A percentile compares a stretch with the other conserved stretches of the same genome.
These are phyloP conservation scores for Zophobas atratus DNA, from an alignment of 1,140 invertebrate genomes.

Conservation along the genomic window DNA sequence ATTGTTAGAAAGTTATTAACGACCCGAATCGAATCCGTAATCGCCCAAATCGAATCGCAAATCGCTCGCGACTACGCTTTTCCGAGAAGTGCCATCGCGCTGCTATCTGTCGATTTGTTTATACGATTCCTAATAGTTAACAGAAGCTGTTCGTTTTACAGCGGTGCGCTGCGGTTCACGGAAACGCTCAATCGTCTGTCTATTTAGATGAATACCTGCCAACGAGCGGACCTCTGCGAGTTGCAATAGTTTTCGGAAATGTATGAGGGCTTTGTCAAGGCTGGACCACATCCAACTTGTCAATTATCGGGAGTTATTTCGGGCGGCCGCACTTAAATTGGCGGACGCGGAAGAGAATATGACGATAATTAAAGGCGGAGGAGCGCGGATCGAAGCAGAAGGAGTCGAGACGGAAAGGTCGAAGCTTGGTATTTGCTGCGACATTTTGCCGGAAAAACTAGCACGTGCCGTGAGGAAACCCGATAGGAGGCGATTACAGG, in stretches of 20 bases:
- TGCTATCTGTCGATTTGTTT: conserved; percentile 33
- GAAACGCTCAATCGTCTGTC: conserved; percentile 36
- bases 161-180: conserved; percentile 20
- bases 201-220: conserved; percentile 40
- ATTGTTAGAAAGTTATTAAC: conserved; percentile 28
- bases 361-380: too few relatives aligned
- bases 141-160: conserved; percentile 34
- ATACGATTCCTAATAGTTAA: conserved; percentile 15
- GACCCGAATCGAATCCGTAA: conserved; percentile 18
- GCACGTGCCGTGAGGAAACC: conserved; percentile 16
- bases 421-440: conserved; percentile 3
- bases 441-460: conserved; percentile 13
- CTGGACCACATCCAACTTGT: conserved; percentile 31
- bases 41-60: conserved; percentile 10
- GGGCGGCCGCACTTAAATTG: not conserved
- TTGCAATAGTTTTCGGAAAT: conserved; percentile 32
- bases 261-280: conserved; percentile 34
- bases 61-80: not conserved
- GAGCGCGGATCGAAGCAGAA: too few relatives aligned
- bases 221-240: conserved; percentile 18
- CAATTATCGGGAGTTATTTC: conserved; percentile 29
- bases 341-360: not conserved
- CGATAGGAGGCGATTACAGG: conserved; percentile 6
- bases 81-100: conserved; percentile 13
- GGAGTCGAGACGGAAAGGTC: conserved; percentile 9